Evolutionary conservation across 2,113 vertebrate genomes (phyloP).

Genomic region (Micromys minutus): DNA sequence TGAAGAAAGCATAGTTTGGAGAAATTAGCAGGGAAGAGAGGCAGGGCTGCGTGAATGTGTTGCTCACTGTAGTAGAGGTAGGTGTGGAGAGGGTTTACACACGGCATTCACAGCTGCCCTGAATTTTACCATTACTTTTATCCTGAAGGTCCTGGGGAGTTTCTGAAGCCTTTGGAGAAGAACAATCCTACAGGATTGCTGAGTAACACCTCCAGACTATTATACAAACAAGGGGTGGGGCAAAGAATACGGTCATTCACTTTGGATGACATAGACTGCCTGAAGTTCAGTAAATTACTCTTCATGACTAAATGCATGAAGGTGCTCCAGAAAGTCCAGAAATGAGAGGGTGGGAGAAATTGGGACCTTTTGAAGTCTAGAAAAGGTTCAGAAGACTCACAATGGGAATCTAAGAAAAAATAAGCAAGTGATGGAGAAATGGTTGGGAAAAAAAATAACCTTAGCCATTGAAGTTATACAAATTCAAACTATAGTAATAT

Average conservation of each 20-base stretch:
- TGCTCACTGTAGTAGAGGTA: not conserved
- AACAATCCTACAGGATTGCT: not conserved
- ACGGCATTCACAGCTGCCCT: not conserved
- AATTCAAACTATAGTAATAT: not conserved
- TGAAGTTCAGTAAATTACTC: not conserved
- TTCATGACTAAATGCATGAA: not conserved
- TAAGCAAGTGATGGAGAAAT: not conserved
- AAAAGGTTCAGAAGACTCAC: not conserved
- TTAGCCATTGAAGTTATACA: not conserved
- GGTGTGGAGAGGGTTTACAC: not conserved
- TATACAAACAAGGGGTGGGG: not conserved
- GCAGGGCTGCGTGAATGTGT: not conserved
- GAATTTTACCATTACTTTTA: not conserved
- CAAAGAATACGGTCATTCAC: not conserved
- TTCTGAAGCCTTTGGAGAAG: not conserved
- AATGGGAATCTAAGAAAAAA: not conserved
- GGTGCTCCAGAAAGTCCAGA: not conserved
- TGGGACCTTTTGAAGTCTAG: not conserved
- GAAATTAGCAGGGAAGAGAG: not conserved
- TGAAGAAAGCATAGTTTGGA: not conserved
- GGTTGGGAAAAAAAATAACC: not conserved
- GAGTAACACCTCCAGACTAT: not conserved
- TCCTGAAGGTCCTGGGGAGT: not conserved
- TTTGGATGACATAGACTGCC: not conserved
- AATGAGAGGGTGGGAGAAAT: not conserved